These are phyloP conservation scores for Hydrochoerus hydrochaeris DNA, from an alignment of 2,113 vertebrate genomes.

Conservation along the genomic window DNA sequence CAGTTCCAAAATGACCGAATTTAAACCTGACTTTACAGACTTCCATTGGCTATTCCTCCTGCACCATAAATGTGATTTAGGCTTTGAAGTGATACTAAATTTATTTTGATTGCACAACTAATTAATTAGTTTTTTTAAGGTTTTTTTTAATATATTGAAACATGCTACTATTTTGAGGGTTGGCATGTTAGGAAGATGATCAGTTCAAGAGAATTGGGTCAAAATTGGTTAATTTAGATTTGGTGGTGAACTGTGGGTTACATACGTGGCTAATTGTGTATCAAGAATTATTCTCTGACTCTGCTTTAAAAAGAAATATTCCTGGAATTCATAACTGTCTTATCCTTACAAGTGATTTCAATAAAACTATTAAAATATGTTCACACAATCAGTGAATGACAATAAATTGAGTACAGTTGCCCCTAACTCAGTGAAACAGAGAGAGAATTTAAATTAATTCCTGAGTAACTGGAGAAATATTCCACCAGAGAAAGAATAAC, in stretches of 20 bases:
- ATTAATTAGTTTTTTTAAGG: not conserved
- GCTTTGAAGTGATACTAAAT: not conserved
- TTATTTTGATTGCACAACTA: not conserved
- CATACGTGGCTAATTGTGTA: not conserved
- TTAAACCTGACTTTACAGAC: not conserved
- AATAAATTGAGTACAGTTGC: constrained; percentile 8
- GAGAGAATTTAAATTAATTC: constrained; percentile 52
- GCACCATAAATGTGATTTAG: not conserved
- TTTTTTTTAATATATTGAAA: not conserved
- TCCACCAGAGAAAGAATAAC: constrained; percentile 12
- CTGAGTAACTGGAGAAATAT: constrained; percentile 36
- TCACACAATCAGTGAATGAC: not conserved
- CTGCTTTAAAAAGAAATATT: not conserved
- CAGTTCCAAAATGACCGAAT: not conserved
- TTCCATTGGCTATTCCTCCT: not conserved
- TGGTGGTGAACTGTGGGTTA: not conserved
- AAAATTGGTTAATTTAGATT: not conserved
- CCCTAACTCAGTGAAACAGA: not conserved
- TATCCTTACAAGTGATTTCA: not conserved
- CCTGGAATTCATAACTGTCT: constrained; percentile 6
- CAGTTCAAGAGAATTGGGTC: not conserved
- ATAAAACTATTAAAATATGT: constrained; percentile 14
- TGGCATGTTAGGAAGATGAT: not conserved
- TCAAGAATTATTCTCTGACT: not conserved
- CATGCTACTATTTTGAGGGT: not conserved